Evolutionary conservation across 2,113 vertebrate genomes (phyloP), one percentile per base, ranked within the genome.

Genomic region (Petromus typicus): DNA sequence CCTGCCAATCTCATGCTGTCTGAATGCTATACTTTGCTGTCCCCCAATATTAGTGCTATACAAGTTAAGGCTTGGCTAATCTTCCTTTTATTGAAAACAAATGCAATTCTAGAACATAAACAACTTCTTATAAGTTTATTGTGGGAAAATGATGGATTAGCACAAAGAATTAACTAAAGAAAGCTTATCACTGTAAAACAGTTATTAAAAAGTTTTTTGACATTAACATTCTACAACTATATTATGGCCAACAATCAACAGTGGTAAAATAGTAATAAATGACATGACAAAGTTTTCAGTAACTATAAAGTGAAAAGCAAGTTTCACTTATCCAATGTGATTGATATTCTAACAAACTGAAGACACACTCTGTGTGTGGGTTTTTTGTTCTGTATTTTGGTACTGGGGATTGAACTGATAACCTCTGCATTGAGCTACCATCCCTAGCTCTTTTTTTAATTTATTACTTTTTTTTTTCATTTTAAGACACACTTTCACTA

Each of bases 71-170:
- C 25, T 84, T 40, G 12, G 23, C 43, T 10, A 63, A 7, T 56
- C 40, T 43, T 73, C 37, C 51, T 59, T 85, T 95, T 27, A 76
- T 25, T 89, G 84, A 30, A 51, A 32, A 83, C 63, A 78, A 88
- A 89, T 20, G 80, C 2, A 59, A 10, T 45, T 93, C 90, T 56
- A 61, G n/a, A 92, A 92, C 69, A 90, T 40, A 92, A 88, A 89
- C 89, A 45, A 45, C 43, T 1, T 84, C 73, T 76, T 83, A 79
- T 6, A 86, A 79, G 23, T 79, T 37, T 56, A 86, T 18, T 59
- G n/a, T 85, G 57, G 71, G 73, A 86, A 93, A 89, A 66, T 45
- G 76, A 45, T 37, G 8, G 18, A 75, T 63, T 67, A 84, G 2
- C n/a, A 32, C 8, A 51, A 85, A 67, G 51, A 83, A 20, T 85